Conservation (phyloP, 2,113 vertebrate species). For the Diphyllodes magnificus region DNA sequence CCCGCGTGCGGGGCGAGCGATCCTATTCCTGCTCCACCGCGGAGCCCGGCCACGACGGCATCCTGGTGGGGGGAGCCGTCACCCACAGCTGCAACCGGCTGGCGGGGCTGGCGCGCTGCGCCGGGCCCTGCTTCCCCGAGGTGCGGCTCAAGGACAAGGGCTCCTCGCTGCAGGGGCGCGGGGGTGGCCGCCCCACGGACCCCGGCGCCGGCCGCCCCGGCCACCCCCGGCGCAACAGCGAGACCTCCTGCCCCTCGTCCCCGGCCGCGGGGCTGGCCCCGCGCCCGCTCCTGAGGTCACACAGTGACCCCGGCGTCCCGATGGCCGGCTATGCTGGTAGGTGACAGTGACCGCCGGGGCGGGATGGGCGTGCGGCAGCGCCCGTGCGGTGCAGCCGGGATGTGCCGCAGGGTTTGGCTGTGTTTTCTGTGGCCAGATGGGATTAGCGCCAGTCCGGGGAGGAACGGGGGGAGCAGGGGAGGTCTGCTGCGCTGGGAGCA, state of each 20-base stretch:
- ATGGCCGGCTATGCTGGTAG: constrained; percentile 73
- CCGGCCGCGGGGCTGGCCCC: constrained; percentile 28
- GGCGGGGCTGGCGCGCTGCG: constrained; percentile 67
- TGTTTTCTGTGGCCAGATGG: rapidly evolving
- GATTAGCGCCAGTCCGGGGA: not conserved
- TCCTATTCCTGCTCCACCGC: constrained; percentile 93
- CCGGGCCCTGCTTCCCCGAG: constrained; percentile 79
- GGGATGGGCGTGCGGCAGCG: rapidly evolving
- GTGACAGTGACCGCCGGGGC: rapidly evolving
- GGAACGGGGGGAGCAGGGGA: not conserved
- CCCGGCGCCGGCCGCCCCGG: not conserved
- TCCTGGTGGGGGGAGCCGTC: constrained; percentile 40
- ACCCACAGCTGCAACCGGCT: constrained; percentile 91
- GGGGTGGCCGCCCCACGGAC: not conserved
- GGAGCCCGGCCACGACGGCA: constrained; percentile 58
- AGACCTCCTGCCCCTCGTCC: constrained; percentile 69
- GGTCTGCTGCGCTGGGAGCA: not conserved
- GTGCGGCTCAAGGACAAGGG: constrained; percentile 73
- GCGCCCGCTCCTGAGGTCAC: constrained; percentile 77
- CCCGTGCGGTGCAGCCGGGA: rapidly evolving
- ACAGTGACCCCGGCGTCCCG: constrained; percentile 87
- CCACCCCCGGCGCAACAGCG: constrained; percentile 66
- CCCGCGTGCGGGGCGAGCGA: constrained; percentile 80
- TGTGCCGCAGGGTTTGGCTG: not conserved
- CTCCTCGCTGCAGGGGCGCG: constrained; percentile 23